A percentile compares a stretch with the other conserved stretches of the same genome.
Evolutionary conservation across 2,888 invertebrate genomes (phyloP).

Genomic region (Pyralis farinalis): DNA sequence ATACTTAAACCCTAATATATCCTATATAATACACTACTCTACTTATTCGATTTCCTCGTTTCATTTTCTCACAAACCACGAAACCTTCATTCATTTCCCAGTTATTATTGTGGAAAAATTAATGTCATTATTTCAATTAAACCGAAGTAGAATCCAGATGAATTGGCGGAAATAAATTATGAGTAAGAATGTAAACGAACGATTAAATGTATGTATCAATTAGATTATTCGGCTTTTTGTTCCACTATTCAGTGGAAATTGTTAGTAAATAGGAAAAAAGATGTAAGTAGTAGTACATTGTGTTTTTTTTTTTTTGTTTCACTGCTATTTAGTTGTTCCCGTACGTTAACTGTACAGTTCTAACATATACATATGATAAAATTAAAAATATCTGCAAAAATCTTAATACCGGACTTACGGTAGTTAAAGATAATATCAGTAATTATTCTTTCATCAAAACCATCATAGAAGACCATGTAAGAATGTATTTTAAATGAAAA

Average conservation of each 20-base stretch:
- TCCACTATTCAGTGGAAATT: background rate
- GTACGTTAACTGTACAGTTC: too few species aligned
- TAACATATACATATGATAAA: background rate
- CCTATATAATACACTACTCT: too few species aligned
- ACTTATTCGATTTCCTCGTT: conserved; percentile 13
- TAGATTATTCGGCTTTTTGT: background rate
- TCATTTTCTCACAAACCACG: conserved; percentile 20
- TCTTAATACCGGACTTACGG: conserved; percentile 1
- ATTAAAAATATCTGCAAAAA: background rate
- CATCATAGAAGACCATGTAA: background rate
- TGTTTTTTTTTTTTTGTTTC: too few species aligned
- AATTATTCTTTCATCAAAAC: conserved; percentile 12
- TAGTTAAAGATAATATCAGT: conserved; percentile 8
- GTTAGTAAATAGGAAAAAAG: too few species aligned
- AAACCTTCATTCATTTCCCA: too few species aligned
- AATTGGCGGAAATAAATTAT: conserved; percentile 3
- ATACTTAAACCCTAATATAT: too few species aligned
- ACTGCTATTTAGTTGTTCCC: too few species aligned
- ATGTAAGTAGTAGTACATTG: too few species aligned
- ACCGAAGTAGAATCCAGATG: background rate
- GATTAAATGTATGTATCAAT: background rate
- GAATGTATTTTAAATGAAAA: conserved; percentile 10
- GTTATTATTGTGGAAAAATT: conserved; percentile 6
- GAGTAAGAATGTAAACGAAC: background rate
- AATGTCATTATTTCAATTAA: conserved; percentile 6